Evolutionary conservation across 2,888 invertebrate genomes (phyloP), one percentile per base, ranked within the genome.

Genomic region (Antitype chi): DNA sequence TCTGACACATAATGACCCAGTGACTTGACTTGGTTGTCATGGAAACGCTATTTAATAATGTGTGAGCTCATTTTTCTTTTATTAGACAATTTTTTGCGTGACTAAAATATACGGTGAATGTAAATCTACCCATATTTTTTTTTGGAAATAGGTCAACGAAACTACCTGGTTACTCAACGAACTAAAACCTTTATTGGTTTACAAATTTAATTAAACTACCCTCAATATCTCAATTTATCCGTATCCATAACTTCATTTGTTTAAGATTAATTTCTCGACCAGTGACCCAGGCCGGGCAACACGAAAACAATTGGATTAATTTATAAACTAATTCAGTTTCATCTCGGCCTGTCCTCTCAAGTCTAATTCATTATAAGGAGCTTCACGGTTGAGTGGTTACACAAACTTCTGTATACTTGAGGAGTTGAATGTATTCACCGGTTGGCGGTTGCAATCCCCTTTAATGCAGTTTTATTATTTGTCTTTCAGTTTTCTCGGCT

Each of bases 231-330:
- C 11, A 70, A 80, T 74, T 32, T 32, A 80, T 80, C 63, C 59
- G 43, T 74, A 64, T 80, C 67, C 43, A 38, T 67, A 74, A 81
- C 64, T 81, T 71, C 69, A 78, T 85, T 85, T 78, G 63, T 64
- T n/a, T 70, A 81, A 78, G 63, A 73, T 75, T 70, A 52, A 69
- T 70, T 67, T 57, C 60, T 64, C 49, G 47, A 52, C 13, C 20
- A 74, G n/a, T 66, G 47, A 66, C 60, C 64, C 53, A 20, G 53
- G 74, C 69, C 43, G 75, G 63, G 69, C 28, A 74, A 63, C 43
- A 64, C 43, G 25, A 66, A 82, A 82, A 81, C 81, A 86, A 89
- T 84, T 80, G 84, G 76, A 85, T 89, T 89, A 85, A 86, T 86
- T 64, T 85, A 63, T 77, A 71, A 86, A 86, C 83, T 89, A 83